Percentiles rank a stretch among this genome's conserved stretches.
These are phyloP conservation scores for Lasiurus borealis DNA, from an alignment of 2,113 vertebrate genomes.

Conservation along the genomic window DNA sequence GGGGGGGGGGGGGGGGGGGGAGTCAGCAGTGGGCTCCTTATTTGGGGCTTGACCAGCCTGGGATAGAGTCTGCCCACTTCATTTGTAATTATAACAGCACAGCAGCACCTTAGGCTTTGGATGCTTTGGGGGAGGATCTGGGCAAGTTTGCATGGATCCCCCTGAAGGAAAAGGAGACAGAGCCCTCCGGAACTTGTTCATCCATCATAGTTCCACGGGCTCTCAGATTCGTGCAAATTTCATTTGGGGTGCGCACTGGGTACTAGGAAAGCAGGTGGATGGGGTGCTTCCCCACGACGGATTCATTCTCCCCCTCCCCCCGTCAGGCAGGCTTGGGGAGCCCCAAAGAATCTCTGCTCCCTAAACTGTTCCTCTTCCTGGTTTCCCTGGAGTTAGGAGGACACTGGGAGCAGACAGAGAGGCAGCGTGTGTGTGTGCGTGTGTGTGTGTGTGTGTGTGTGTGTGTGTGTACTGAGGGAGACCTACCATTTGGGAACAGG, in stretches of 20 bases:
- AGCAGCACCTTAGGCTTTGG: background rate
- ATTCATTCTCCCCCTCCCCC: background rate
- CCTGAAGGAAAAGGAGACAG: too few relatives aligned
- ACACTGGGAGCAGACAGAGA: slow-evolving; percentile 57
- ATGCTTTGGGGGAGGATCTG: background rate
- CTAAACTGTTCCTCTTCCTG: background rate
- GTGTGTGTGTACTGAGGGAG: background rate
- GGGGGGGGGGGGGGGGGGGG: too few relatives aligned
- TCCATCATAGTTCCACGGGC: background rate
- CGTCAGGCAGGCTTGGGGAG: background rate
- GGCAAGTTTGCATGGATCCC: slow-evolving; percentile 79
- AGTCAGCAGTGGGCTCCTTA: slow-evolving; percentile 29
- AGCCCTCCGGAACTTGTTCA: too few relatives aligned
- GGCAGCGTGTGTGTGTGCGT: too few relatives aligned
- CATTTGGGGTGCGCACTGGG: background rate
- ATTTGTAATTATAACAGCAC: background rate
- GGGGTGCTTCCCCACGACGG: background rate
- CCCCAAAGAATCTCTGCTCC: background rate
- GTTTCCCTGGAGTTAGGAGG: slow-evolving; percentile 71
- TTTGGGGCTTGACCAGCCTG: slow-evolving; percentile 5
- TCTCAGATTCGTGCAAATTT: slow-evolving; percentile 10
- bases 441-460: background rate
- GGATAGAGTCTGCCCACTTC: too few relatives aligned
- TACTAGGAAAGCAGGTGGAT: slow-evolving; percentile 33
- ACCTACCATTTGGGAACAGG: background rate